These are phyloP conservation scores for Philopedon plagiatum DNA, from an alignment of 2,888 invertebrate species.

Conservation along the genomic window DNA sequence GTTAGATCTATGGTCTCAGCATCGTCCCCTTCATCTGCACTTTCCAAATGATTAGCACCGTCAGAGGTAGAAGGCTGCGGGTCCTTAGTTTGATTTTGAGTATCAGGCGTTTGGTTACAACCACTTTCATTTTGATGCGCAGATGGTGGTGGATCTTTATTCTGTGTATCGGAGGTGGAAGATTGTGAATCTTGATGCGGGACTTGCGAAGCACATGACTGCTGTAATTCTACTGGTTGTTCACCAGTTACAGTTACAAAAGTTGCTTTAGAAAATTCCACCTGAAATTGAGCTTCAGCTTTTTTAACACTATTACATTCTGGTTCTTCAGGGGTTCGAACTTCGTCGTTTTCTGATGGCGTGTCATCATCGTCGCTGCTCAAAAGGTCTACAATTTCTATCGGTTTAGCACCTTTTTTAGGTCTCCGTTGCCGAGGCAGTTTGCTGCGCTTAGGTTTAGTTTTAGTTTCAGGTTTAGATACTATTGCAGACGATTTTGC, in stretches of 20 bases:
- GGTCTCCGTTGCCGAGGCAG: not conserved
- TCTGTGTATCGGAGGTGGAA: not conserved
- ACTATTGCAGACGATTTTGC: too few relatives aligned
- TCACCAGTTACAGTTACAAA: too few relatives aligned
- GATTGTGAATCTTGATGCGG: not conserved
- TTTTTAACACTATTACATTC: not conserved
- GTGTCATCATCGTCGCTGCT: conserved; percentile 4
- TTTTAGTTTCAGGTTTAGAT: not conserved
- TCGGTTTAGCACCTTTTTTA: not conserved
- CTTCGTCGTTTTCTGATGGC: not conserved
- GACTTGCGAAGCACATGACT: not conserved
- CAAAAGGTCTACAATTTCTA: not conserved
- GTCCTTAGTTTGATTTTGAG: not conserved
- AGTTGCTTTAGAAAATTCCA: not conserved
- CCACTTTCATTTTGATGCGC: not conserved
- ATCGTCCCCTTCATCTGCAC: not conserved
- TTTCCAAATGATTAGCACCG: not conserved
- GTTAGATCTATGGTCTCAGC: conserved; percentile 27
- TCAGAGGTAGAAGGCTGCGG: not conserved
- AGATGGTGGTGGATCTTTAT: not conserved
- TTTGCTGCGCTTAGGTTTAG: not conserved
- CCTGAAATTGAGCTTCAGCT: not conserved
- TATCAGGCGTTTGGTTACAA: not conserved
- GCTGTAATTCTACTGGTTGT: not conserved
- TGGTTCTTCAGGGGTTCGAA: not conserved